phyloP scores from a whole-genome alignment of 2,888 invertebrate genomes.

The Cyclophora albipunctata region DNA sequence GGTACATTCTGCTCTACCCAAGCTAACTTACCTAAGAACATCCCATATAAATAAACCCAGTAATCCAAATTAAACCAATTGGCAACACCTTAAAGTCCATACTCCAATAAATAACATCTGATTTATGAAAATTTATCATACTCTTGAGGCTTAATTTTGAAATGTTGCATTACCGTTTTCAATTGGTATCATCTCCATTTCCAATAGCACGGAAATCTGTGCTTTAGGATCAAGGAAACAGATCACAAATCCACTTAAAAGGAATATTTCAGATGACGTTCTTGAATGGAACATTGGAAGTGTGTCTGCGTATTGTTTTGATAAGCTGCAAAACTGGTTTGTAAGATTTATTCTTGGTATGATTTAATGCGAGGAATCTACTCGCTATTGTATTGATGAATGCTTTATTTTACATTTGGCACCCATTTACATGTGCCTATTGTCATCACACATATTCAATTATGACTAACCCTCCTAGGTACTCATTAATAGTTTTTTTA shows the following conservation, averaged over 20 bases:
- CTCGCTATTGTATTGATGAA: constrained; percentile 67
- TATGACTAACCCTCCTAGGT: too few species aligned
- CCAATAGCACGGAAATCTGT: constrained; percentile 38
- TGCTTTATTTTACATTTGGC: constrained; percentile 56
- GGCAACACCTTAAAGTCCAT: constrained; percentile 69
- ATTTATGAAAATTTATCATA: constrained; percentile 75
- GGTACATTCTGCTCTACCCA: too few species aligned
- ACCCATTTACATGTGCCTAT: constrained; percentile 29
- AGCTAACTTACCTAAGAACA: constrained; percentile 26
- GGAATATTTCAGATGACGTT: constrained; percentile 46
- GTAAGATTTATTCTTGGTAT: constrained; percentile 70
- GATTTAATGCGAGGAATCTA: constrained; percentile 76
- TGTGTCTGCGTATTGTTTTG: constrained; percentile 76
- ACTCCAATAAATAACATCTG: constrained; percentile 70
- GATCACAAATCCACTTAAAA: constrained; percentile 32
- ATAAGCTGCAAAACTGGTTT: constrained; percentile 75
- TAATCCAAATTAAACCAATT: constrained; percentile 64
- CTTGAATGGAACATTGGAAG: constrained; percentile 52
- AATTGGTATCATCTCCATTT: constrained; percentile 35
- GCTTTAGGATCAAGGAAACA: constrained; percentile 44
- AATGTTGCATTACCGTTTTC: constrained; percentile 45
- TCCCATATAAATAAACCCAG: constrained; percentile 44
- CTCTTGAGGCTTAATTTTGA: constrained; percentile 74
- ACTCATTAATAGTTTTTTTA: too few species aligned
- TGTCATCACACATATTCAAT: neutral